Percentiles rank a stretch among this genome's conserved stretches.
Evolutionary conservation across 2,797 vertebrate species (phyloP).

Genomic region (Heliangelus exortis): DNA sequence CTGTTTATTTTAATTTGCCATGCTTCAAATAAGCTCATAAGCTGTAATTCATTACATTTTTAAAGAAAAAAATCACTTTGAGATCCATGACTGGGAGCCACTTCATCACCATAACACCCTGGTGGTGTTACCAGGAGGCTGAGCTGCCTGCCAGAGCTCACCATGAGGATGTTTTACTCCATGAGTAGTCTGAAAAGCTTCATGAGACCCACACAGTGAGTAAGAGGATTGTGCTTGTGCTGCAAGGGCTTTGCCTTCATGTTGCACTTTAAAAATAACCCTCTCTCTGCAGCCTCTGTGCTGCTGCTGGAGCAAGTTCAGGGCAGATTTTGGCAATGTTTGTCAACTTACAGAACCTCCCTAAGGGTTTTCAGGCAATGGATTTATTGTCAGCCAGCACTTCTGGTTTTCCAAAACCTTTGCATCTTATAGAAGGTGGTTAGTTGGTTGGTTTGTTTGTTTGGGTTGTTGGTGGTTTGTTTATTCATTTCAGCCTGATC

Average conservation of each 20-base stretch:
- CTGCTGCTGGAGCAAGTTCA: not conserved
- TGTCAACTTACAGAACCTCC: not conserved
- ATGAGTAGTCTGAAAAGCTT: constrained; percentile 28
- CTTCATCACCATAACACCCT: constrained; percentile 64
- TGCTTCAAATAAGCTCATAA: constrained; percentile 69
- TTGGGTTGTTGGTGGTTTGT: not conserved
- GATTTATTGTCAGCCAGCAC: not conserved
- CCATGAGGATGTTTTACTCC: constrained; percentile 14
- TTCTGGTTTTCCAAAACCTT: not conserved
- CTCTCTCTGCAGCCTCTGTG: not conserved
- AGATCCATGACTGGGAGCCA: constrained; percentile 55
- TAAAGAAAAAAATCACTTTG: constrained; percentile 57
- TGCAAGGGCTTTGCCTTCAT: constrained; percentile 41
- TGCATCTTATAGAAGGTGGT: not conserved
- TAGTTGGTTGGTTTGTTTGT: not conserved
- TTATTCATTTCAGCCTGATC: accelerated
- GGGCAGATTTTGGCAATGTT: not conserved
- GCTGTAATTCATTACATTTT: constrained; percentile 65
- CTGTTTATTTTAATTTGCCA: constrained; percentile 71
- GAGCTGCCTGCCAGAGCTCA: constrained; percentile 25
- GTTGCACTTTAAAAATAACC: not conserved
- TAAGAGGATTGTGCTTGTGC: constrained; percentile 62
- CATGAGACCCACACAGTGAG: not conserved
- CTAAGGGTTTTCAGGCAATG: not conserved
- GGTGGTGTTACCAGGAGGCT: constrained; percentile 18